Evolutionary conservation across 1,140 invertebrate genomes (phyloP), one percentile per base, ranked within the genome.

Genomic region (Sogatella furcifera): DNA sequence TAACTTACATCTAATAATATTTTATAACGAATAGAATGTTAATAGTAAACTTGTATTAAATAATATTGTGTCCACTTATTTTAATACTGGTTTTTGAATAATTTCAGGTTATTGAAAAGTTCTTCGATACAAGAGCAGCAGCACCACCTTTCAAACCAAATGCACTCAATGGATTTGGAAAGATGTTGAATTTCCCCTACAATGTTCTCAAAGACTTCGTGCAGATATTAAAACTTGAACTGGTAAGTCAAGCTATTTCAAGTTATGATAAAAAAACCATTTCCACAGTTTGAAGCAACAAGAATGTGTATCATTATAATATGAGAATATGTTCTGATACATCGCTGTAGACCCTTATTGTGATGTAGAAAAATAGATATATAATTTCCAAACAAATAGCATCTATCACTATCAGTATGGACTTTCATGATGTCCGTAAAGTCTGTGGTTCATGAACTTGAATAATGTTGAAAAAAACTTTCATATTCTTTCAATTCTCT

Each of bases 131-230:
- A 8, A 84, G 91, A 68, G 92, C 92, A 62, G 90, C 84, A 52
- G 82, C 81, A 53, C 90, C 83, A 55, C 94, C 94, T 0, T 97
- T 90, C 74, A 92, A 94, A 69, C 89, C 90, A 0, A 92, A 90
- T 66, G 83, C 89, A 1, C 75, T 97, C 61, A 83, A 83, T 64
- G 88, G 90, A 14, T 95, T 95, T 75, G 83, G 84, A 56, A 82
- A 83, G 52, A 83, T 93, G 70, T 76, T 96, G 56, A 89, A 62
- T 46, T 62, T 65, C 19, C 90, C 91, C 10, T 80, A 82, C 5
- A 85, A 88, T 65, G 88, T 95, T 17, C 80, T 97, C 5, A 92
- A 92, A 70, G 92, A 97, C 73, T 92, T 95, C 68, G 83, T 97
- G 60, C 85, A 92, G 74, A 88, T 95, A 58, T 92, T 94, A 83